Conservation (phyloP, 2,888 invertebrate species). For the Pyrocoelia pectoralis region DNA sequence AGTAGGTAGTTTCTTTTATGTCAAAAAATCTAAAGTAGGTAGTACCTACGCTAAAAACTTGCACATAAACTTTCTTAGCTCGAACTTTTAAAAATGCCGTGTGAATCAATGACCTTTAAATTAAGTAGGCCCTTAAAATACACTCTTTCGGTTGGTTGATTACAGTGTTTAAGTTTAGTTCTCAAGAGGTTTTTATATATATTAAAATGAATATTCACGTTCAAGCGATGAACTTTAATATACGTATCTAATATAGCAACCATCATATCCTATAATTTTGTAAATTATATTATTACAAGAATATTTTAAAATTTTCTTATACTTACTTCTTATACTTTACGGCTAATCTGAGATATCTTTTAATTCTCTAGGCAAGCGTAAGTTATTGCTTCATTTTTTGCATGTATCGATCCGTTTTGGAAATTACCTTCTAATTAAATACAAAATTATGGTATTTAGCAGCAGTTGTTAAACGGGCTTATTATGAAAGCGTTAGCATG, state of each 20-base stretch:
- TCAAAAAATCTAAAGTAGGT: no score
- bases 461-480: no score
- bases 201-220: constrained; percentile 25
- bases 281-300: constrained; percentile 1
- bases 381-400: no score
- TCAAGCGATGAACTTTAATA: constrained; percentile 10
- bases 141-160: constrained; percentile 22
- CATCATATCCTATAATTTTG: constrained; percentile 19
- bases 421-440: no score
- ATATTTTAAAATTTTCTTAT: neutral
- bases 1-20: no score
- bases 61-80: constrained; percentile 22
- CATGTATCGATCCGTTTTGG: no score
- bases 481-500: no score
- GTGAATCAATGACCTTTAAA: constrained; percentile 30
- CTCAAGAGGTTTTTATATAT: constrained; percentile 20
- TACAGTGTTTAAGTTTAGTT: constrained; percentile 24
- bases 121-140: constrained; percentile 31
- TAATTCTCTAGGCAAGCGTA: no score
- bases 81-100: constrained; percentile 27
- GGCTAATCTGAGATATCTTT: no score
- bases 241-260: constrained; percentile 3
- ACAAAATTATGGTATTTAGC: no score
- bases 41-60: neutral
- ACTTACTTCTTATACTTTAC: neutral